Evolutionary conservation across 1,140 invertebrate species (phyloP), one percentile per base, ranked within the genome.

Genomic region (Tetragnatha versicolor): DNA sequence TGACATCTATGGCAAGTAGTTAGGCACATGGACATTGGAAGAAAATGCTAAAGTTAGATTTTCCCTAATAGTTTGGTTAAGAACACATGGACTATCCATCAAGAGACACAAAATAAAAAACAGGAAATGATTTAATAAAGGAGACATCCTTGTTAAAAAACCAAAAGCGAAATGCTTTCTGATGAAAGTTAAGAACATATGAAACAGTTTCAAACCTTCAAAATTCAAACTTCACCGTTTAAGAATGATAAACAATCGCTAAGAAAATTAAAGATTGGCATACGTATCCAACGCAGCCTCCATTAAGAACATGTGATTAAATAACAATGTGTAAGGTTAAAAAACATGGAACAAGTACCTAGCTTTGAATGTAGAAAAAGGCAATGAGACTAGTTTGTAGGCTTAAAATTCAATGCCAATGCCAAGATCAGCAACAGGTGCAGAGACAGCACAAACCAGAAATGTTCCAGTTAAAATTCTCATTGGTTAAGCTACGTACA

Each of bases 11-110:
- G 76, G 76, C 76, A 77, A 77, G 73, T 77, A 77, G 60, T 63
- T 79, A 79, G 76, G 76, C 76, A 79, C 76, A 79, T 79, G 76
- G 39, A 79, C 55, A 69, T n/a, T 69, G 65, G 76, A 79, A 79
- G 65, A 79, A 20, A 65, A 76, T 68, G 63, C 65, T 68, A 69
- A 79, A 17, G 20, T 66, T 66, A 77, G 25, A 77, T 51, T 69
- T 76, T 29, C 33, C 10, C 35, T 70, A 42, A 45, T n/a, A 65
- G 29, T 51, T 42, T 53, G 35, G 49, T 66, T 69, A 79, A 79
- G 76, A 79, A 69, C 63, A 79, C 49, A 31, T 58, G 9, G 45
- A 66, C 63, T 79, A 69, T 35, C 60, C 58, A 63, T 49, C 37
- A n/a, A 58, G n/a, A 55, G 61, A 58, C 33, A 65, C 49, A 61